Percentiles rank a stretch among this genome's conserved stretches.
Evolutionary conservation across 2,113 vertebrate genomes (phyloP).

Genomic region (Eurystomus gularis): DNA sequence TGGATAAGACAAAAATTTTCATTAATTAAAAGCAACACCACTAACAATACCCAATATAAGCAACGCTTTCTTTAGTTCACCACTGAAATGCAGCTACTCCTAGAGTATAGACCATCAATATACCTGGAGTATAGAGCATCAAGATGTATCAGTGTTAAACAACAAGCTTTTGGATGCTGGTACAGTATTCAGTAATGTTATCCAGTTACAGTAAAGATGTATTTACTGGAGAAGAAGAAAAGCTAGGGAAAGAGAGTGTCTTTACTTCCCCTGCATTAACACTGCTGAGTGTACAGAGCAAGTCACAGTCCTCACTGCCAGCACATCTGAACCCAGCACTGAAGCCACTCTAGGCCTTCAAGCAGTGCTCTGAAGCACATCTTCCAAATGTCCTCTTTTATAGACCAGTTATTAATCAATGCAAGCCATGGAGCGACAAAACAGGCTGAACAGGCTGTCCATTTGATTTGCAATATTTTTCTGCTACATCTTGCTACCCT

Average conservation of each 20-base stretch:
- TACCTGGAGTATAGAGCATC: background rate
- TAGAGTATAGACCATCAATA: background rate
- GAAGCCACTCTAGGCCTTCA: background rate
- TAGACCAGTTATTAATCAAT: background rate
- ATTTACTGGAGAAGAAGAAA: background rate
- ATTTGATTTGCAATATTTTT: background rate
- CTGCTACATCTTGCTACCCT: background rate
- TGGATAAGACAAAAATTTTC: background rate
- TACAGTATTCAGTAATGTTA: background rate
- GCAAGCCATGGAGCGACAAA: background rate
- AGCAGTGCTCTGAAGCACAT: background rate
- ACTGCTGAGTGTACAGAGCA: background rate
- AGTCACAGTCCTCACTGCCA: background rate
- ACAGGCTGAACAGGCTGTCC: background rate
- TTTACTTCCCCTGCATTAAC: background rate
- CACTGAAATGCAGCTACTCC: background rate
- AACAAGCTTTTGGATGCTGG: background rate
- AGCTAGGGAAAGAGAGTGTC: background rate
- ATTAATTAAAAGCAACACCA: background rate
- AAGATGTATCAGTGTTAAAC: background rate
- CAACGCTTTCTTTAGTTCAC: background rate
- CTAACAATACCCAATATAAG: background rate
- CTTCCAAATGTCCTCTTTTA: background rate
- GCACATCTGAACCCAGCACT: background rate
- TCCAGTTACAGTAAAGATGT: background rate